Percentiles rank a stretch among this genome's conserved stretches.
These are phyloP conservation scores for Sinocyclocheilus grahami DNA, from an alignment of 2,113 vertebrate species.

Conservation along the genomic window DNA sequence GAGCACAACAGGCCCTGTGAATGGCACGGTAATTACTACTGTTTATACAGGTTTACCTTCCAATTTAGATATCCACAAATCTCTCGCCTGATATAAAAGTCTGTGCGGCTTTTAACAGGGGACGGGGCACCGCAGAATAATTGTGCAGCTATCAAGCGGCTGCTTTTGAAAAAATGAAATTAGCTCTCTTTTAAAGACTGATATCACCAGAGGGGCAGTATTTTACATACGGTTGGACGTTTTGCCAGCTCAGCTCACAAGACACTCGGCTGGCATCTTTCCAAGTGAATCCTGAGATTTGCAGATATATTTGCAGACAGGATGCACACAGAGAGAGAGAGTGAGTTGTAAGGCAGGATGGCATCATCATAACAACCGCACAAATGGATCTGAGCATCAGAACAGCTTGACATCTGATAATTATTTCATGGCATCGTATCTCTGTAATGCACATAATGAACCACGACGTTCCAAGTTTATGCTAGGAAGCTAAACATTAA, in stretches of 20 bases:
- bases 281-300: constrained; percentile 38
- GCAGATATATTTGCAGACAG: constrained; percentile 38
- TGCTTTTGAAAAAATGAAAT: constrained; percentile 62
- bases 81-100: constrained; percentile 80
- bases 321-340: constrained; percentile 16
- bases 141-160: constrained; percentile 61
- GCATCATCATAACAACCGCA: constrained; percentile 13
- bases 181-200: constrained; percentile 63
- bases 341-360: background rate
- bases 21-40: constrained; percentile 95
- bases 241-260: constrained; percentile 48
- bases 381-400: constrained; percentile 23
- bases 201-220: constrained; percentile 65
- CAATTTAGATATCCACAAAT: constrained; percentile 95
- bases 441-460: constrained; percentile 8
- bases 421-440: constrained; percentile 19
- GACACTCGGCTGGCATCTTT: constrained; percentile 22
- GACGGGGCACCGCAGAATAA: constrained; percentile 65
- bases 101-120: constrained; percentile 64
- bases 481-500: background rate
- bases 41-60: constrained; percentile 97
- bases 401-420: constrained; percentile 1
- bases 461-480: background rate
- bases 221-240: constrained; percentile 51
- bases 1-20: constrained; percentile 95